Percentiles rank a stretch among this genome's conserved stretches.
These are phyloP conservation scores for Linnaemya vulpina DNA, from an alignment of 2,888 invertebrate genomes.

Conservation along the genomic window DNA sequence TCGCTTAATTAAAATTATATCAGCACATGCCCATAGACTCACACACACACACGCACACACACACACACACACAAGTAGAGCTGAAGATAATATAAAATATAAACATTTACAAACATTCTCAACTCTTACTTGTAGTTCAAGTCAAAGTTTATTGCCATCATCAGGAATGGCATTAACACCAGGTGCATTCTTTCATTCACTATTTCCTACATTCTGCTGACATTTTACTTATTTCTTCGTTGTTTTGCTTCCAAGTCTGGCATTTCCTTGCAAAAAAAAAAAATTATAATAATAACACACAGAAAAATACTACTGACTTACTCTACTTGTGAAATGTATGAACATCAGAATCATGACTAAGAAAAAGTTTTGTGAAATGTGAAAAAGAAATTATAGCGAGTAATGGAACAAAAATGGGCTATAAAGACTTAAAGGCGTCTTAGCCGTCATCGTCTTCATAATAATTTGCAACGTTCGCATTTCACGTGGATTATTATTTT, in stretches of 20 bases:
- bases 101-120: slow-evolving; percentile 26
- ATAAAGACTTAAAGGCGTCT: slow-evolving; percentile 59
- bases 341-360: not conserved
- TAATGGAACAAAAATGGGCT: slow-evolving; percentile 12
- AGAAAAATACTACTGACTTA: slow-evolving; percentile 34
- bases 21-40: too few species aligned
- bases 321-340: slow-evolving; percentile 4
- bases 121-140: slow-evolving; percentile 66
- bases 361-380: slow-evolving; percentile 24
- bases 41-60: too few species aligned
- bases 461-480: not conserved
- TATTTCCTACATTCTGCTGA: slow-evolving; percentile 36
- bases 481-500: slow-evolving; percentile 5
- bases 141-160: slow-evolving; percentile 72
- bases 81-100: slow-evolving; percentile 1
- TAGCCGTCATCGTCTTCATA: slow-evolving; percentile 11
- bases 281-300: too few species aligned
- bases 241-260: slow-evolving; percentile 40
- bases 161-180: slow-evolving; percentile 66
- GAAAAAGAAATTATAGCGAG: not conserved
- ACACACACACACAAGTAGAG: not conserved
- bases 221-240: slow-evolving; percentile 8
- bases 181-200: slow-evolving; percentile 68
- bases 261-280: slow-evolving; percentile 21
- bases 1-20: too few species aligned